phyloP scores from a whole-genome alignment of 2,797 vertebrate genomes.

The Cercopithecus petaurista region DNA sequence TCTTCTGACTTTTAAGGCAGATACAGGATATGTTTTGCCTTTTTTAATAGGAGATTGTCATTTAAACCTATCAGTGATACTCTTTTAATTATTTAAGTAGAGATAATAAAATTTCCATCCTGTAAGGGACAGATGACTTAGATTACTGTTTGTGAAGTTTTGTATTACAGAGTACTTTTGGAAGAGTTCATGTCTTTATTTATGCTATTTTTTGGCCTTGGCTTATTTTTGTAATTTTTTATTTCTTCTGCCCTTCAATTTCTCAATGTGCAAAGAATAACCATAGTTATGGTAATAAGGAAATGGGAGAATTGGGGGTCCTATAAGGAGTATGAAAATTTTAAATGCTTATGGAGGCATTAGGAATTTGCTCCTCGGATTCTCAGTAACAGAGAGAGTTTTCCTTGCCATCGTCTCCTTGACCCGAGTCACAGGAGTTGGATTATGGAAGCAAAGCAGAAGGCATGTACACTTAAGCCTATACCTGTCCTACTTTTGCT shows the following conservation, averaged over 20 bases:
- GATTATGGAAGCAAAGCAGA: not conserved
- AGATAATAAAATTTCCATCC: slow-evolving; percentile 46
- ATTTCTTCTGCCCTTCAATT: slow-evolving; percentile 27
- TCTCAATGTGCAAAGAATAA: not conserved
- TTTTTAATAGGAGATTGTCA: not conserved
- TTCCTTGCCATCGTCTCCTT: not conserved
- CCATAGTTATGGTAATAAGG: not conserved
- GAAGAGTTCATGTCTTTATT: slow-evolving; percentile 17
- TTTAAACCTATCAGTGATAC: not conserved
- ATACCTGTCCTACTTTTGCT: not conserved
- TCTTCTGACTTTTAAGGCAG: slow-evolving; percentile 20
- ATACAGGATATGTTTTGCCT: not conserved
- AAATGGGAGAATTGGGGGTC: not conserved
- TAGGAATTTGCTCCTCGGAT: not conserved
- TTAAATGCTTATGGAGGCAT: not conserved
- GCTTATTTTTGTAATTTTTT: slow-evolving; percentile 19
- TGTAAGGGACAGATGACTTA: slow-evolving; percentile 34
- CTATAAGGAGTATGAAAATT: not conserved
- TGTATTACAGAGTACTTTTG: slow-evolving; percentile 50
- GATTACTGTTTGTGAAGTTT: slow-evolving; percentile 45
- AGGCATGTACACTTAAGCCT: not conserved
- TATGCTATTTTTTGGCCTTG: not conserved
- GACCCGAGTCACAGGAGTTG: not conserved
- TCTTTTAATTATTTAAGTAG: slow-evolving; percentile 63
- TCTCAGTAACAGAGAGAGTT: not conserved